These are phyloP conservation scores for Leptocoma aspasia DNA, from an alignment of 2,113 vertebrate genomes.

Conservation along the genomic window DNA sequence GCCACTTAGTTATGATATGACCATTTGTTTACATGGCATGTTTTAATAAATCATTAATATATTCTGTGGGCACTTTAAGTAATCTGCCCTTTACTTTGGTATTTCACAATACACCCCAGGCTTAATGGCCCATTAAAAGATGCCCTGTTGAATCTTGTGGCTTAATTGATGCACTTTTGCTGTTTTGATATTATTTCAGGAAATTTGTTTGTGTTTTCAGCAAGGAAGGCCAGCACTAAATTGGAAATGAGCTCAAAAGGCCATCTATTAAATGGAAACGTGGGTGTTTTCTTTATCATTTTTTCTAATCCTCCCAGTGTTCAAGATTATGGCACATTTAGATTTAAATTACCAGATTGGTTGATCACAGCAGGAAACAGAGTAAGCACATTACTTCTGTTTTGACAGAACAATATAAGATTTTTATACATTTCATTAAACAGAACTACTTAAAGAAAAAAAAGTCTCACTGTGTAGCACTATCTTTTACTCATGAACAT, in stretches of 20 bases:
- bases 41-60: slow-evolving; percentile 58
- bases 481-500: slow-evolving; percentile 33
- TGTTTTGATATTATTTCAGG: slow-evolving; percentile 34
- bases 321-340: slow-evolving; percentile 66
- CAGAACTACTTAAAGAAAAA: slow-evolving; percentile 40
- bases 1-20: not conserved
- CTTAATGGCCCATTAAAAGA: slow-evolving; percentile 57
- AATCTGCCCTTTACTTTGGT: slow-evolving; percentile 30
- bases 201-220: slow-evolving; percentile 43
- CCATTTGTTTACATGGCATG: slow-evolving; percentile 8
- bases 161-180: slow-evolving; percentile 52
- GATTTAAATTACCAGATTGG: slow-evolving; percentile 63
- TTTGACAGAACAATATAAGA: slow-evolving; percentile 63
- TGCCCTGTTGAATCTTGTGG: slow-evolving; percentile 22
- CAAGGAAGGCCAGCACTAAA: slow-evolving; percentile 30
- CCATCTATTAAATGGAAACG: slow-evolving; percentile 42
- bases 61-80: slow-evolving; percentile 16
- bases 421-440: slow-evolving; percentile 63
- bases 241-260: slow-evolving; percentile 40
- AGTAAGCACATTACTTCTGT: slow-evolving; percentile 66
- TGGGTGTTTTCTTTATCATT: slow-evolving; percentile 19
- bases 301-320: slow-evolving; percentile 11
- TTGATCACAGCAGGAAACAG: slow-evolving; percentile 62
- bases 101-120: not conserved
- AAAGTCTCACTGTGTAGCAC: not conserved